These are phyloP conservation scores for Zelostemma sp. DNA, from an alignment of 1,140 invertebrate species.

Conservation along the genomic window DNA sequence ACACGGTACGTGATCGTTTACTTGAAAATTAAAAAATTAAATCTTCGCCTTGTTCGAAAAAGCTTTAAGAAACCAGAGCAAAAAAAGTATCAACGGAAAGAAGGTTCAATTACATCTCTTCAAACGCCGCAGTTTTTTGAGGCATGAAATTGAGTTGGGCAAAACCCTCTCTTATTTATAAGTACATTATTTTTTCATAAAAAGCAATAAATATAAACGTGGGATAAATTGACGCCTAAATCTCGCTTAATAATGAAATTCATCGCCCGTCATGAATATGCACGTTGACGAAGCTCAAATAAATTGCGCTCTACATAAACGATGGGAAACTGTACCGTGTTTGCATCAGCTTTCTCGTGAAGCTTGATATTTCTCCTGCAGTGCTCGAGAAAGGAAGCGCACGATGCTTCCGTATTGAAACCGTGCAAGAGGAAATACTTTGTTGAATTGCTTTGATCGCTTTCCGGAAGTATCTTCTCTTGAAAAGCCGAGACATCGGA, in stretches of 20 bases:
- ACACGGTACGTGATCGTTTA: too few relatives aligned
- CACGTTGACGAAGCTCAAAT: not conserved
- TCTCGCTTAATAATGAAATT: not conserved
- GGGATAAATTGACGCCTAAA: not conserved
- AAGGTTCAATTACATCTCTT: too few relatives aligned
- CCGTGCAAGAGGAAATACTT: slow-evolving; percentile 58
- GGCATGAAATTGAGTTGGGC: too few relatives aligned
- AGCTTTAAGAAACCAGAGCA: too few relatives aligned
- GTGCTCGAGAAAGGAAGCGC: slow-evolving; percentile 58
- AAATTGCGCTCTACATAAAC: not conserved
- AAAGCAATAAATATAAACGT: not conserved
- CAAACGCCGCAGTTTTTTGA: too few relatives aligned
- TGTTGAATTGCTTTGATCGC: slow-evolving; percentile 23
- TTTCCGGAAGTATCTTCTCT: slow-evolving; percentile 26
- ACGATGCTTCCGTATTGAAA: slow-evolving; percentile 60
- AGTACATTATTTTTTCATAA: not conserved
- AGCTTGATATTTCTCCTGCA: slow-evolving; percentile 46
- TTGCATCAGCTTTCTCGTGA: slow-evolving; percentile 28
- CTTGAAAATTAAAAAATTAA: too few relatives aligned
- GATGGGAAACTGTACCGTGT: slow-evolving; percentile 13
- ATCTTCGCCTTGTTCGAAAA: too few relatives aligned
- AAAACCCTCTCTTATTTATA: too few relatives aligned
- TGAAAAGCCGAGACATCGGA: slow-evolving; percentile 28
- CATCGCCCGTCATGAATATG: not conserved
- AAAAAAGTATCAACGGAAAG: too few relatives aligned